phyloP scores from a whole-genome alignment of 2,888 invertebrate genomes.

The Acronicta alni region DNA sequence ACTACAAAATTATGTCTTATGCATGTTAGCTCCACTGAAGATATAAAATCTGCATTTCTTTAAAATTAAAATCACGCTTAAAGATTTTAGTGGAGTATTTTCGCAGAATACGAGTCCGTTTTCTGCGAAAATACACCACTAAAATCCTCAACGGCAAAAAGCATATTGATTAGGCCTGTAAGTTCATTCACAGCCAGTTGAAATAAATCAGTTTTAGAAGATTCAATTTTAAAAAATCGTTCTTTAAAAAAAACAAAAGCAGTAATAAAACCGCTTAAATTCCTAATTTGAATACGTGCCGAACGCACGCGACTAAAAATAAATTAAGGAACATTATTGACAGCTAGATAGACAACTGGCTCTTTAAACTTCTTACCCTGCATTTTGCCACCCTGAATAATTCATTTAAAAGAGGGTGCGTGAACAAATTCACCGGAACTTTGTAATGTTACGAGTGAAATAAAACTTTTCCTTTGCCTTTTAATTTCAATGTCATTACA shows the following conservation, averaged over 20 bases:
- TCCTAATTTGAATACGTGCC: conserved; percentile 38
- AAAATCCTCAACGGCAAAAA: too few species aligned
- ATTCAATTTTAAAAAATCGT: conserved; percentile 13
- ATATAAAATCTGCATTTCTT: too few species aligned
- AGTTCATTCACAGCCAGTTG: too few species aligned
- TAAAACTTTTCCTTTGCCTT: conserved; percentile 64
- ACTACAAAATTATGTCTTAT: too few species aligned
- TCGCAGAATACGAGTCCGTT: too few species aligned
- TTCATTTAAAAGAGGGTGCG: conserved; percentile 77
- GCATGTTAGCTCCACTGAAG: too few species aligned
- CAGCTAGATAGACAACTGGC: conserved; percentile 75
- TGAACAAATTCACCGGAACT: conserved; percentile 70
- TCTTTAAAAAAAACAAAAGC: conserved; percentile 6
- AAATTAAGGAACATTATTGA: conserved; percentile 79
- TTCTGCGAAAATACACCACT: too few species aligned
- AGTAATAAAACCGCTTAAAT: background rate
- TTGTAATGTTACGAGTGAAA: conserved; percentile 65
- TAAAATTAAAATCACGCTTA: too few species aligned
- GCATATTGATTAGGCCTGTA: too few species aligned
- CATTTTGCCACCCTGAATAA: conserved; percentile 74
- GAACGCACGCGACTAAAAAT: conserved; percentile 60
- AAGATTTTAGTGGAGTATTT: too few species aligned
- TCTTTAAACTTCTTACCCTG: conserved; percentile 71
- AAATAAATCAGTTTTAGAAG: too few species aligned
- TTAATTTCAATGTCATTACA: conserved; percentile 67